A percentile compares a stretch with the other conserved stretches of the same genome.
phyloP scores from a whole-genome alignment of 1,140 invertebrate genomes.

The Polypedilum vanderplanki region DNA sequence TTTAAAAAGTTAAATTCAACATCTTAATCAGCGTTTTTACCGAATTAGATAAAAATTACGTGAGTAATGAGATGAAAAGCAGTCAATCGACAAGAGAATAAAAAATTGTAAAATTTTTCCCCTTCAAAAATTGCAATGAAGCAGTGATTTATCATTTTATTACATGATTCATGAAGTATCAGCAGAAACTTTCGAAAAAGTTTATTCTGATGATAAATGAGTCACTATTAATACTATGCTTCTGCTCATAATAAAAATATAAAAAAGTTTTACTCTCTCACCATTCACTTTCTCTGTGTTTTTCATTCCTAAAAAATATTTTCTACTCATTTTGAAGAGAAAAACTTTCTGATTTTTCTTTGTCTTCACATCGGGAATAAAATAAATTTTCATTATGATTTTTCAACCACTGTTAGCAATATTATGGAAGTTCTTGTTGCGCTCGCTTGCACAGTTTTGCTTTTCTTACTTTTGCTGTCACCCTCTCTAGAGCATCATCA shows the following conservation, averaged over 20 bases:
- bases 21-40: too few species aligned
- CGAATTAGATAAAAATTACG: too few species aligned
- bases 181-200: background rate
- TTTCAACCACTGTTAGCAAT: too few species aligned
- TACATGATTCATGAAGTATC: conserved; percentile 12
- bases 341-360: background rate
- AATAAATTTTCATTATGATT: conserved; percentile 1
- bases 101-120: too few species aligned
- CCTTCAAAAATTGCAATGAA: background rate
- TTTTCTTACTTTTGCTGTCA: too few species aligned
- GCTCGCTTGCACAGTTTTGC: background rate
- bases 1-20: too few species aligned
- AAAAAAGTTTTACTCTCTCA: background rate
- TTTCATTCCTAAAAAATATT: background rate
- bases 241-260: background rate
- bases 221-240: conserved; percentile 4
- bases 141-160: conserved; percentile 9
- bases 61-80: too few species aligned
- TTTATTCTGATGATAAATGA: conserved; percentile 4
- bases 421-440: background rate
- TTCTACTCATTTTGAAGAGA: background rate
- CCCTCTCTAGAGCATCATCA: background rate
- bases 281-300: background rate
- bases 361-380: background rate
- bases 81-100: too few species aligned